A percentile compares a stretch with the other conserved stretches of the same genome.
These are phyloP conservation scores for Diachrysia chrysitis DNA, from an alignment of 2,888 invertebrate genomes.

Conservation along the genomic window DNA sequence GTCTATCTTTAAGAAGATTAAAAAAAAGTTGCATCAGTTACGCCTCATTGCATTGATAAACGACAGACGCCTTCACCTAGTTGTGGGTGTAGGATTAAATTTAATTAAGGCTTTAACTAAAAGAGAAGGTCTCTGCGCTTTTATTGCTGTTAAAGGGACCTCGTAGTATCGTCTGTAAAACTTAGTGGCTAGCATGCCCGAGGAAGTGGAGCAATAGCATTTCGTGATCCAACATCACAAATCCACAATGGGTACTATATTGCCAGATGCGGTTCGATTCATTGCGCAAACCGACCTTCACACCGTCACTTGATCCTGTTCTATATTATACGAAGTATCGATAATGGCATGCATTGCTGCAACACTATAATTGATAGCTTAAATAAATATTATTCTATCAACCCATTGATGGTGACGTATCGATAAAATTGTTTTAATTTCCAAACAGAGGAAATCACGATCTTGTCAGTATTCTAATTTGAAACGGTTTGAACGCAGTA, in stretches of 20 bases:
- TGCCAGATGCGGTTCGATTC: constrained; percentile 74
- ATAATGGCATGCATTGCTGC: constrained; percentile 41
- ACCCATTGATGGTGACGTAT: constrained; percentile 40
- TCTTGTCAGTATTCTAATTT: constrained; percentile 28
- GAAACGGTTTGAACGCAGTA: constrained; percentile 29
- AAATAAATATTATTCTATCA: constrained; percentile 47
- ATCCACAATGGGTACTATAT: constrained; percentile 77
- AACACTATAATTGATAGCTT: constrained; percentile 44
- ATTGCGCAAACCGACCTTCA: constrained; percentile 80
- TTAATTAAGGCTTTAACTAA: constrained; percentile 54
- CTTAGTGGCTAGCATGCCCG: constrained; percentile 58
- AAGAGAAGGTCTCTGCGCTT: constrained; percentile 57
- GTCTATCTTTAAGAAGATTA: constrained; percentile 27
- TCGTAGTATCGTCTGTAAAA: constrained; percentile 53
- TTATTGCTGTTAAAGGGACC: constrained; percentile 57
- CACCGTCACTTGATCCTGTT: constrained; percentile 69
- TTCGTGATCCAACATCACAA: constrained; percentile 76
- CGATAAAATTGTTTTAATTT: constrained; percentile 34
- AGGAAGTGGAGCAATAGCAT: constrained; percentile 69
- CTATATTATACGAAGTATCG: constrained; percentile 57
- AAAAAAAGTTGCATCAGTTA: constrained; percentile 48
- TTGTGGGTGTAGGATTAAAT: constrained; percentile 59
- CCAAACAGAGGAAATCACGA: constrained; percentile 51
- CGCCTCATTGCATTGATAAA: constrained; percentile 55
- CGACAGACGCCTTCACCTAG: constrained; percentile 58